A percentile compares a stretch with the other conserved stretches of the same genome.
Conservation (phyloP, 2,113 vertebrate species). For the Hemiscyllium ocellatum region DNA sequence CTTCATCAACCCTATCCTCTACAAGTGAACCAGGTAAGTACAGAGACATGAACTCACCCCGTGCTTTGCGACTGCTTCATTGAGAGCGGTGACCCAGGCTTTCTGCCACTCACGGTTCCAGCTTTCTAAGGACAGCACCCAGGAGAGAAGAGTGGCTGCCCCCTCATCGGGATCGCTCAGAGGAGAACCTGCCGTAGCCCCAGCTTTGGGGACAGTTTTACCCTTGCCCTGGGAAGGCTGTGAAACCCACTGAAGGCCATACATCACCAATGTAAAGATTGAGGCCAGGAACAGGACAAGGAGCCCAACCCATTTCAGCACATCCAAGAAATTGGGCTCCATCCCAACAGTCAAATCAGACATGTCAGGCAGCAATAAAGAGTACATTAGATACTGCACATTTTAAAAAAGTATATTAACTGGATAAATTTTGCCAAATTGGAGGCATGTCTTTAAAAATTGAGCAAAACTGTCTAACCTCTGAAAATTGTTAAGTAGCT, state of each 20-base stretch:
- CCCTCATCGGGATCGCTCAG: conserved; percentile 48
- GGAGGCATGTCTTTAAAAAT: background rate
- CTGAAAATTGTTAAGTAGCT: background rate
- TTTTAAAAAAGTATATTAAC: background rate
- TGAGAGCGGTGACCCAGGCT: conserved; percentile 74
- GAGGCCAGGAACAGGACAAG: conserved; percentile 68
- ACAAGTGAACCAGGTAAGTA: background rate
- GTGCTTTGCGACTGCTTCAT: conserved; percentile 55
- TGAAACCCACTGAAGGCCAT: conserved; percentile 65
- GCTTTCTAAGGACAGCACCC: conserved; percentile 74
- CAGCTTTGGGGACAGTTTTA: conserved; percentile 11
- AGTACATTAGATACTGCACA: background rate
- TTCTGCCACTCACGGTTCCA: conserved; percentile 76
- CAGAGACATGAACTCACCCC: conserved; percentile 58
- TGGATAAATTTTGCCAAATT: background rate
- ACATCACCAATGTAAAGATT: conserved; percentile 60
- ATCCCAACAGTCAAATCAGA: conserved; percentile 54
- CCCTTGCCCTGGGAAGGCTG: conserved; percentile 38
- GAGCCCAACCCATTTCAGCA: conserved; percentile 69
- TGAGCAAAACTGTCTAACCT: background rate
- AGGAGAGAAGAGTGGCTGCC: conserved; percentile 65
- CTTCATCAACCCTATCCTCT: background rate
- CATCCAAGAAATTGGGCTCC: conserved; percentile 52
- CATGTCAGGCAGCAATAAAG: conserved; percentile 55
- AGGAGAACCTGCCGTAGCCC: background rate